Evolutionary conservation across 2,888 invertebrate genomes (phyloP).

Genomic region (Lasioglossum lativentre): DNA sequence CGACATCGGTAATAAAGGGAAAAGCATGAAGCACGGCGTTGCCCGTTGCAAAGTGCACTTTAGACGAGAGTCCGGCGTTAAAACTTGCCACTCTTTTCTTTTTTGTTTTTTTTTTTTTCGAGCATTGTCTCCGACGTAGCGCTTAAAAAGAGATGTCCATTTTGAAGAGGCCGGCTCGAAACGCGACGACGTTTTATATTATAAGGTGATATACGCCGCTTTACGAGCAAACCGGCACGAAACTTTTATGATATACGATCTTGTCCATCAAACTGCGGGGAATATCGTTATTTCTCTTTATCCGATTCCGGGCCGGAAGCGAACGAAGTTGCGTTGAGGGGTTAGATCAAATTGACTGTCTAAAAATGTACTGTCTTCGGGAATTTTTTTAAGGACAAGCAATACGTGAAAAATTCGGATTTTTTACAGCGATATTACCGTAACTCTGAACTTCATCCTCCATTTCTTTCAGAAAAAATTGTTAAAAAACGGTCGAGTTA

Average conservation of each 20-base stretch:
- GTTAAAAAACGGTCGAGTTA: background rate
- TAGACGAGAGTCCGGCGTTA: conserved; percentile 10
- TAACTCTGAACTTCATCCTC: background rate
- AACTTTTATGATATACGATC: background rate
- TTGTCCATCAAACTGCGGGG: background rate
- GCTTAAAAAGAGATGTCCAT: conserved; percentile 13
- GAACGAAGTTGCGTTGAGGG: background rate
- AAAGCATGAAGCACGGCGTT: background rate
- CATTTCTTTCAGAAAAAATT: background rate
- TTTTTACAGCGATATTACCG: too few relatives aligned
- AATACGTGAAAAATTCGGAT: too few relatives aligned
- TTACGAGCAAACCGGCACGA: background rate
- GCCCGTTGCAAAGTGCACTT: conserved; percentile 12
- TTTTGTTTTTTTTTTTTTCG: background rate
- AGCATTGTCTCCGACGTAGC: background rate
- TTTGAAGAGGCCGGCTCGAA: background rate
- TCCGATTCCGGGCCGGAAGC: background rate
- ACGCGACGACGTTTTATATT: background rate
- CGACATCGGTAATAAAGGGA: conserved; percentile 2
- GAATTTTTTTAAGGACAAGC: background rate
- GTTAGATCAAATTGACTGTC: background rate
- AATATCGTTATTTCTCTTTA: background rate
- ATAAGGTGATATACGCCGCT: background rate
- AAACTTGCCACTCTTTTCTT: background rate
- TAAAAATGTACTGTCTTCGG: background rate